Percentiles rank a stretch among this genome's conserved stretches.
Evolutionary conservation across 2,797 vertebrate genomes (phyloP).

Genomic region (Leucoraja ocellata): DNA sequence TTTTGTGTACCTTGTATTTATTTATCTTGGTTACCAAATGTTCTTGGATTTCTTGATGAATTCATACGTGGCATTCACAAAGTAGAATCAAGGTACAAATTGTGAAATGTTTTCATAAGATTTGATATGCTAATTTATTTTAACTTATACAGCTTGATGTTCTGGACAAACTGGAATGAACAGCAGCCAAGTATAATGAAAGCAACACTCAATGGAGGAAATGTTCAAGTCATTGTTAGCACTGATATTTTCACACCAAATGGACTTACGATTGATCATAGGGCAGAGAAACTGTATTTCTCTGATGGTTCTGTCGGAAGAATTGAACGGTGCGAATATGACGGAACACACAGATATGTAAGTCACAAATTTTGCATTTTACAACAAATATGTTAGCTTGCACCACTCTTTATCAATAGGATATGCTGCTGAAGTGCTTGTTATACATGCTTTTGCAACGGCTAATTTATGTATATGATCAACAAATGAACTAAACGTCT

Average conservation of each 20-base stretch:
- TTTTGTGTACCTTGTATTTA: background rate
- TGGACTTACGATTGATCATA: constrained; percentile 90
- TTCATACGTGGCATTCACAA: too few relatives aligned
- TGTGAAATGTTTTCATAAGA: background rate
- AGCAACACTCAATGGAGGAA: constrained; percentile 80
- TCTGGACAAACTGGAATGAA: constrained; percentile 99
- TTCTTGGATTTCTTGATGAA: background rate
- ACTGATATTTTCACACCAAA: constrained; percentile 90
- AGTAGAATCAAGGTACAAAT: background rate
- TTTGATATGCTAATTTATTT: constrained; percentile 36
- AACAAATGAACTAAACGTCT: background rate
- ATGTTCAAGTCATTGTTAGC: constrained; percentile 79
- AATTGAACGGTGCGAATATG: constrained; percentile 94
- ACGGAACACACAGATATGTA: constrained; percentile 86
- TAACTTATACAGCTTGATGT: constrained; percentile 79
- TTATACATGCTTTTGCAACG: background rate
- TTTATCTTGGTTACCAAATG: background rate
- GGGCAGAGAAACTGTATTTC: constrained; percentile 92
- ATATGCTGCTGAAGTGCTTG: background rate
- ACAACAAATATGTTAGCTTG: background rate
- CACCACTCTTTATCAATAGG: background rate
- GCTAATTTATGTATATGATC: background rate
- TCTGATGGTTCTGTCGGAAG: constrained; percentile 90
- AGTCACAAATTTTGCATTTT: constrained; percentile 54
- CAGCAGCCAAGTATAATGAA: constrained; percentile 94